These are phyloP conservation scores for Dioctria rufipes DNA, from an alignment of 2,888 invertebrate genomes.

Conservation along the genomic window DNA sequence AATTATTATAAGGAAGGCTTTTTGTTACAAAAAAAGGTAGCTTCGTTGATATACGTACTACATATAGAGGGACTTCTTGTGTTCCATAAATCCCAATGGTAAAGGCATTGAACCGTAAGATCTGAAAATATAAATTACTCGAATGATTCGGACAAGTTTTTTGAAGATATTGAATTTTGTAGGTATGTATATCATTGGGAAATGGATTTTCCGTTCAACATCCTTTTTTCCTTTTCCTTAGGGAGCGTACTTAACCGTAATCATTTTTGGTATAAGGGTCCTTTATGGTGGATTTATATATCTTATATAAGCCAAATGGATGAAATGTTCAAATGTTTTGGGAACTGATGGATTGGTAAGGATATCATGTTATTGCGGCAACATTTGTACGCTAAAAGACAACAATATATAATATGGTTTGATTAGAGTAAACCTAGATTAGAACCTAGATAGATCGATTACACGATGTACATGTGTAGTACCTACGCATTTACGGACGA, in stretches of 20 bases:
- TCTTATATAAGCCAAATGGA: too few species aligned
- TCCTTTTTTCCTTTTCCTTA: conserved; percentile 21
- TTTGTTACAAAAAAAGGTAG: neutral
- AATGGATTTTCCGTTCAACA: conserved; percentile 24
- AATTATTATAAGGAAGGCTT: neutral
- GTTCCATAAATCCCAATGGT: neutral
- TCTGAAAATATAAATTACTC: conserved; percentile 19
- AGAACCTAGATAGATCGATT: too few species aligned
- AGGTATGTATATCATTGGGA: neutral
- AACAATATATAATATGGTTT: too few species aligned
- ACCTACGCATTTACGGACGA: too few species aligned
- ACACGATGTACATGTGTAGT: too few species aligned
- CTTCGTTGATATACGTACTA: neutral
- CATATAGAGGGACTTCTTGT: neutral
- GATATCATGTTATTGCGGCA: too few species aligned
- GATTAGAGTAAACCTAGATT: too few species aligned
- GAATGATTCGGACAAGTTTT: conserved; percentile 25
- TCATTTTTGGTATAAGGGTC: conserved; percentile 8
- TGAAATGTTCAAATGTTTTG: too few species aligned
- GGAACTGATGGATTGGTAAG: too few species aligned
- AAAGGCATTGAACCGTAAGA: conserved; percentile 10
- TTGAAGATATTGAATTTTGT: conserved; percentile 38
- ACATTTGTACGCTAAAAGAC: too few species aligned
- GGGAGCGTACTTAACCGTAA: conserved; percentile 21
- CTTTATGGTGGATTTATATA: neutral